phyloP scores from a whole-genome alignment of 2,888 invertebrate species.

The Agrotis clavis region DNA sequence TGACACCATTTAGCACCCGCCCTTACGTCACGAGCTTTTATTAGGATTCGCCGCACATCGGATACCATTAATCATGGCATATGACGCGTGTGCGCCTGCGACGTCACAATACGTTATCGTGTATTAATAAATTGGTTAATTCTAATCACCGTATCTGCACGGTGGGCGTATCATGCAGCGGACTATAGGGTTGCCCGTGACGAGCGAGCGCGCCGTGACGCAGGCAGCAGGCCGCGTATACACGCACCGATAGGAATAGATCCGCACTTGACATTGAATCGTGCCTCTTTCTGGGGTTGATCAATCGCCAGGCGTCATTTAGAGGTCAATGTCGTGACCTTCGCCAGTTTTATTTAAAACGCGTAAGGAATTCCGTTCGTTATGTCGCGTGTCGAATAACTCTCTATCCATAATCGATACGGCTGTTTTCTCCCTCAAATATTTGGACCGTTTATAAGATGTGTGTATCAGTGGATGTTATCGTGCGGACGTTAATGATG shows the following conservation, averaged over 20 bases:
- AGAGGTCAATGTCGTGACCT: constrained; percentile 77
- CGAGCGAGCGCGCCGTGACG: constrained; percentile 67
- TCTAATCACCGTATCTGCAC: constrained; percentile 50
- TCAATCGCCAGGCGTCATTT: constrained; percentile 67
- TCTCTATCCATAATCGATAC: constrained; percentile 34
- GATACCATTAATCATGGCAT: constrained; percentile 64
- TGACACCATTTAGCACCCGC: constrained; percentile 57
- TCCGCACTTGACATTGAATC: constrained; percentile 78
- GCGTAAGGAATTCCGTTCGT: constrained; percentile 57
- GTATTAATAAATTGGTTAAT: constrained; percentile 62
- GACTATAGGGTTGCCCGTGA: constrained; percentile 67
- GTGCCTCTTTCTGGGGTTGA: constrained; percentile 73
- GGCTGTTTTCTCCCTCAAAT: constrained; percentile 39
- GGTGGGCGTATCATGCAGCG: constrained; percentile 62
- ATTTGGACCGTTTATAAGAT: constrained; percentile 39
- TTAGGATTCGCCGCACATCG: constrained; percentile 61
- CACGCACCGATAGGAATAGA: constrained; percentile 73
- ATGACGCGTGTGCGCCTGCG: constrained; percentile 59
- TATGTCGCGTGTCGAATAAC: constrained; percentile 49
- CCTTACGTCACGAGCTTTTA: constrained; percentile 68
- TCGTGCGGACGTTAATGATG: constrained; percentile 41
- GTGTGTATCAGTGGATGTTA: constrained; percentile 26
- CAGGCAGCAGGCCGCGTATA: constrained; percentile 62
- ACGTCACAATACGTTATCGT: constrained; percentile 58
- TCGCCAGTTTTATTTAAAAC: constrained; percentile 65